phyloP scores from a whole-genome alignment of 2,113 vertebrate species.

The Capreolus pygargus region DNA sequence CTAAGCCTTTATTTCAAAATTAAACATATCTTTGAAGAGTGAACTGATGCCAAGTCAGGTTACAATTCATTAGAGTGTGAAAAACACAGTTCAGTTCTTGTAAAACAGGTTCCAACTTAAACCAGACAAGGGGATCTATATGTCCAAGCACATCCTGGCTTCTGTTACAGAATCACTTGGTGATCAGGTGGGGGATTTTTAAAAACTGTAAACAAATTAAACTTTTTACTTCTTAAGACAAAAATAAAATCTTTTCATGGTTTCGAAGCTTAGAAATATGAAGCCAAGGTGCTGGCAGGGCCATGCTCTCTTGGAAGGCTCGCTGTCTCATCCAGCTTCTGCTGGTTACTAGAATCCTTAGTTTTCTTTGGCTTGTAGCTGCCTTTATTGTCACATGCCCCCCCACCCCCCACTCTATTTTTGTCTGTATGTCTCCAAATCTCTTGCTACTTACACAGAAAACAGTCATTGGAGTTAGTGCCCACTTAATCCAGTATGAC shows the following conservation, averaged over 20 bases:
- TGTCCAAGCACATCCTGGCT: not conserved
- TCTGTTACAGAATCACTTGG: not conserved
- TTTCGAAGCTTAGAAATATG: not conserved
- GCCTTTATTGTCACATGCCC: not conserved
- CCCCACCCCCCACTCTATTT: not conserved
- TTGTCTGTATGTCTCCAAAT: not conserved
- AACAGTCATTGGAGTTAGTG: not conserved
- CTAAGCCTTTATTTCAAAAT: not conserved
- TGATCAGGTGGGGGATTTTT: not conserved
- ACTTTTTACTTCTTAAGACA: not conserved
- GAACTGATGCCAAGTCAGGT: not conserved
- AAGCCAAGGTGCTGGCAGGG: not conserved
- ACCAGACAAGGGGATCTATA: not conserved
- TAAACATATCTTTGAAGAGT: not conserved
- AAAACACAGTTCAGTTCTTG: not conserved
- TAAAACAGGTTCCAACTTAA: not conserved
- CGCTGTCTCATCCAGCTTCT: not conserved
- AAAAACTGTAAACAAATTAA: not conserved
- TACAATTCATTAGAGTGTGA: not conserved
- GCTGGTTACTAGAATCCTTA: not conserved
- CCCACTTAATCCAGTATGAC: not conserved
- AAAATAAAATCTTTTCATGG: not conserved
- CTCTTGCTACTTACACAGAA: not conserved
- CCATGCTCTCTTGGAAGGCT: not conserved
- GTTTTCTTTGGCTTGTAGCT: not conserved